phyloP scores from a whole-genome alignment of 2,113 vertebrate genomes.

The Cyrtonyx montezumae region DNA sequence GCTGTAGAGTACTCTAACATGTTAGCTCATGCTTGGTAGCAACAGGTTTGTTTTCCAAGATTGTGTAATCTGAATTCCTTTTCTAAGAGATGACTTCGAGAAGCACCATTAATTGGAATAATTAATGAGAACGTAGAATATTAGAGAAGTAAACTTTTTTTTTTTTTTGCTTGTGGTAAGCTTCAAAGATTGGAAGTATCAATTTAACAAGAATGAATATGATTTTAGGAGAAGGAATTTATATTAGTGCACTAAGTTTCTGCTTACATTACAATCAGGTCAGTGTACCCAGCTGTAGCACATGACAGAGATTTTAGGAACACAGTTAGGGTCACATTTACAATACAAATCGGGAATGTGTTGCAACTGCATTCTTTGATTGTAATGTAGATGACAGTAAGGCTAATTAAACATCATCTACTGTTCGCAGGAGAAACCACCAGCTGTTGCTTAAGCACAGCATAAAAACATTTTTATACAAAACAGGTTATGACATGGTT shows the following conservation, averaged over 20 bases:
- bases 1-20: slow-evolving; percentile 63
- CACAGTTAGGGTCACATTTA: slow-evolving; percentile 64
- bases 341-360: slow-evolving; percentile 52
- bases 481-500: slow-evolving; percentile 68
- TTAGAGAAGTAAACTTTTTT: neutral
- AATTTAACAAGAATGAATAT: neutral
- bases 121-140: slow-evolving; percentile 42
- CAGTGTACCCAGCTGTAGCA: slow-evolving; percentile 23
- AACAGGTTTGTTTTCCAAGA: slow-evolving; percentile 78
- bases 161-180: neutral
- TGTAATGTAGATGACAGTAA: slow-evolving; percentile 68
- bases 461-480: slow-evolving; percentile 61
- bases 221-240: neutral
- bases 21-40: slow-evolving; percentile 77
- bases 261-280: neutral
- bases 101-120: slow-evolving; percentile 54
- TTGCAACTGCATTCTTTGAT: slow-evolving; percentile 69
- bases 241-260: neutral
- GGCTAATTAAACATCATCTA: slow-evolving; percentile 62
- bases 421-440: slow-evolving; percentile 58
- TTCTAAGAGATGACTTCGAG: slow-evolving; percentile 74
- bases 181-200: neutral
- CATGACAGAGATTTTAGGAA: slow-evolving; percentile 57
- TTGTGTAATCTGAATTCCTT: slow-evolving; percentile 84
- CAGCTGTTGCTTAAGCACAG: slow-evolving; percentile 62